phyloP scores from a whole-genome alignment of 1,140 invertebrate genomes.

The Hyposmocoma kahamanoa region DNA sequence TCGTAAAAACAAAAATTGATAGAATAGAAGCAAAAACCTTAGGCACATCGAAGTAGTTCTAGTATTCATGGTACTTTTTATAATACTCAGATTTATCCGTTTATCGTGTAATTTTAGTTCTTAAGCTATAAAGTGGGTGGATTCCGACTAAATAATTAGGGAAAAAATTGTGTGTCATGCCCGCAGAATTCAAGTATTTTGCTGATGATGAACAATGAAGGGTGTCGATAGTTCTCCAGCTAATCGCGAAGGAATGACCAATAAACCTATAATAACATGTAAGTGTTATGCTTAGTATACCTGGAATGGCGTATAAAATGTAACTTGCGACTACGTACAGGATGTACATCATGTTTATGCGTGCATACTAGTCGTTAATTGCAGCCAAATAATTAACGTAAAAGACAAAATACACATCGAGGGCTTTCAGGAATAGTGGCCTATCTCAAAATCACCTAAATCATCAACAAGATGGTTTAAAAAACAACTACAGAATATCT shows the following conservation, averaged over 20 bases:
- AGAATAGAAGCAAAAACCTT: constrained; percentile 27
- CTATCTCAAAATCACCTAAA: too few species aligned
- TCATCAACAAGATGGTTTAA: too few species aligned
- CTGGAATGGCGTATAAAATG: too few species aligned
- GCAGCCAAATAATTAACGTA: too few species aligned
- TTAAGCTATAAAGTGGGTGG: constrained; percentile 44
- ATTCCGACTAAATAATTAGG: constrained; percentile 29
- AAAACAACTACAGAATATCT: too few species aligned
- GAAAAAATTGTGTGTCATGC: constrained; percentile 53
- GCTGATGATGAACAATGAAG: constrained; percentile 69
- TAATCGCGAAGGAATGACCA: constrained; percentile 66
- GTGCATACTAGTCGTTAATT: too few species aligned
- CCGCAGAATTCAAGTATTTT: constrained; percentile 49
- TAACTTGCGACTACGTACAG: too few species aligned
- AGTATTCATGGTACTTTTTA: constrained; percentile 30
- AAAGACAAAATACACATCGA: too few species aligned
- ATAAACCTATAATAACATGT: constrained; percentile 76
- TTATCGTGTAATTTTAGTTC: constrained; percentile 9
- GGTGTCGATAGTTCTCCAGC: constrained; percentile 62
- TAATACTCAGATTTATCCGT: constrained; percentile 22
- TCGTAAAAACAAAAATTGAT: constrained; percentile 7
- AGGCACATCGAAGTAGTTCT: constrained; percentile 11
- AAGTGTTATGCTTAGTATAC: too few species aligned
- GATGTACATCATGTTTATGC: too few species aligned
- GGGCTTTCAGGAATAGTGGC: too few species aligned